Percentiles rank a stretch among this genome's conserved stretches.
Conservation (phyloP, 2,888 invertebrate species). For the Mythimna pallens region DNA sequence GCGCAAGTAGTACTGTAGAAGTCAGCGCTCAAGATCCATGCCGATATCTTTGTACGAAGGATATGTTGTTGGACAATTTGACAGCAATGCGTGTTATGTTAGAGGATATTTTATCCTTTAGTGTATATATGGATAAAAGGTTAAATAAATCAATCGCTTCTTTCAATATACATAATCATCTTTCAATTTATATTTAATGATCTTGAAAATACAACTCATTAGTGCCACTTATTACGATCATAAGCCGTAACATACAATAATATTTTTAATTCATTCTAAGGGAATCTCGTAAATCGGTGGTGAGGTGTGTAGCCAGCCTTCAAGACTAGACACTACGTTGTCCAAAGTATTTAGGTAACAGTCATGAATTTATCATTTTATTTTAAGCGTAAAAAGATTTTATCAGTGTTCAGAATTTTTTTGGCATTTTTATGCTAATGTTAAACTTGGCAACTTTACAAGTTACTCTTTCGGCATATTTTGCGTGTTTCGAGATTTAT, state of each 20-base stretch:
- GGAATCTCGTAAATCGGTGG: slow-evolving; percentile 14
- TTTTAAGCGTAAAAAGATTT: slow-evolving; percentile 47
- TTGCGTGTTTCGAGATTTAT: slow-evolving; percentile 58
- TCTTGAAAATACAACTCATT: slow-evolving; percentile 18
- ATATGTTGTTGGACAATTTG: too few species aligned
- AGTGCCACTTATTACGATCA: slow-evolving; percentile 22
- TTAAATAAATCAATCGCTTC: slow-evolving; percentile 15
- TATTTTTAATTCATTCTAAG: slow-evolving; percentile 18
- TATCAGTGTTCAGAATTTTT: slow-evolving; percentile 53
- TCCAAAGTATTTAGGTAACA: slow-evolving; percentile 27
- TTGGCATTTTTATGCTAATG: slow-evolving; percentile 63
- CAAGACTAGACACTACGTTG: slow-evolving; percentile 24
- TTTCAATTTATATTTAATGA: slow-evolving; percentile 21
- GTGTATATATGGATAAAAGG: too few species aligned
- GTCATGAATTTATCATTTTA: slow-evolving; percentile 40
- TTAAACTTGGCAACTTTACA: slow-evolving; percentile 63
- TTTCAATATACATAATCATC: neutral
- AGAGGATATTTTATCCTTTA: too few species aligned
- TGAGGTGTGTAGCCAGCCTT: slow-evolving; percentile 40
- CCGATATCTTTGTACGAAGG: too few species aligned
- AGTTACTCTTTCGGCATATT: slow-evolving; percentile 58
- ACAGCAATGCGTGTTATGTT: too few species aligned
- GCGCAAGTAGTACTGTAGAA: too few species aligned
- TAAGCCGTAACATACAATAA: slow-evolving; percentile 16
- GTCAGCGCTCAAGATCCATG: too few species aligned